These are phyloP conservation scores for Pygmarrhopalites habei DNA, from an alignment of 1,140 invertebrate genomes.

Conservation along the genomic window DNA sequence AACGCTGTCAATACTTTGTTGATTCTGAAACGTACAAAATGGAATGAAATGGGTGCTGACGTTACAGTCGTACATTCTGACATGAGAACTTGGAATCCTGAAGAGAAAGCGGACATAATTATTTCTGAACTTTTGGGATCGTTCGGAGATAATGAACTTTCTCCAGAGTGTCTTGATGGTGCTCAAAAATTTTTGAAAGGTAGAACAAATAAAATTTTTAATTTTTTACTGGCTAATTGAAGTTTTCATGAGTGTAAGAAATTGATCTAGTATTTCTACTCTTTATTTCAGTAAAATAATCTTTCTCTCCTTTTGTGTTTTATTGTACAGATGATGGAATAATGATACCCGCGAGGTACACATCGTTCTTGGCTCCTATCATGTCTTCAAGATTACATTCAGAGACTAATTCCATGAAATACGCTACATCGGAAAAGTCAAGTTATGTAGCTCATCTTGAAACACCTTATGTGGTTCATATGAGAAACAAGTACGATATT, in stretches of 20 bases:
- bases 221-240: not conserved
- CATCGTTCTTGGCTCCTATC: slow-evolving; percentile 81
- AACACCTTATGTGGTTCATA: slow-evolving; percentile 84
- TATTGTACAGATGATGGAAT: slow-evolving; percentile 70
- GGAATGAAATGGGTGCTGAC: slow-evolving; percentile 55
- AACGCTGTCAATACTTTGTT: slow-evolving; percentile 87
- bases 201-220: slow-evolving; percentile 40
- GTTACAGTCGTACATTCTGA: slow-evolving; percentile 74
- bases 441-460: slow-evolving; percentile 56
- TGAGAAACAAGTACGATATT: slow-evolving; percentile 83
- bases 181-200: slow-evolving; percentile 80
- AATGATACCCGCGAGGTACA: slow-evolving; percentile 85
- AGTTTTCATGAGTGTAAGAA: not conserved
- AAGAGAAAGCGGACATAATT: slow-evolving; percentile 85
- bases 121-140: slow-evolving; percentile 95
- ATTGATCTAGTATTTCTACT: not conserved
- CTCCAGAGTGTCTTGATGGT: slow-evolving; percentile 96
- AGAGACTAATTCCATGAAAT: slow-evolving; percentile 57
- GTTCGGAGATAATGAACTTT: slow-evolving; percentile 98
- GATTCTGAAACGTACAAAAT: slow-evolving; percentile 69
- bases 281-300: no score
- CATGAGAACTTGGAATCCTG: slow-evolving; percentile 77
- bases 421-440: slow-evolving; percentile 46
- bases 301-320: slow-evolving; percentile 19
- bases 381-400: slow-evolving; percentile 68